These are phyloP conservation scores for Thomomys bottae DNA, from an alignment of 2,113 vertebrate species.

Conservation along the genomic window DNA sequence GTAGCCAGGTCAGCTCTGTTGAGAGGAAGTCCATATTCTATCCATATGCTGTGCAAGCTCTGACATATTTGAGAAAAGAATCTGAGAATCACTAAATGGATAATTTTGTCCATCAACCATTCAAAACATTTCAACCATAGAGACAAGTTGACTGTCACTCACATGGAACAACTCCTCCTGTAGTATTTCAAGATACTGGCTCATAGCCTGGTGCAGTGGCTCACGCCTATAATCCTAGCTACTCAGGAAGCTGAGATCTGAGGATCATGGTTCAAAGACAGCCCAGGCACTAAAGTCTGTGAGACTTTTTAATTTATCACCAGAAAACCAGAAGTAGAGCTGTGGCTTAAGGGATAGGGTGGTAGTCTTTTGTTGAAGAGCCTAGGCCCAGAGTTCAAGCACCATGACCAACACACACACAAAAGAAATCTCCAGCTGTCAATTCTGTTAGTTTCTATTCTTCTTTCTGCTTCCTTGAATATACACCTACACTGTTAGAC, in stretches of 20 bases:
- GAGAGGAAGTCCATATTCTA: background rate
- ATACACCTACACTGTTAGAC: background rate
- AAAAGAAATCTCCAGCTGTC: constrained; percentile 6
- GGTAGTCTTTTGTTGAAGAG: too few species aligned
- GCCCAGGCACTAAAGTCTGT: too few species aligned
- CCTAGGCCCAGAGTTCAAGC: too few species aligned
- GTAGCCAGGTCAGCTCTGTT: background rate
- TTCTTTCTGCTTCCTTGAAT: constrained; percentile 28
- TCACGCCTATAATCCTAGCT: too few species aligned
- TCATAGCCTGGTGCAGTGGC: too few species aligned
- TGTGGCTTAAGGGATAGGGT: too few species aligned
- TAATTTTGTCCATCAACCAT: background rate
- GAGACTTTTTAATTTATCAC: too few species aligned
- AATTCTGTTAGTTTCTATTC: background rate
- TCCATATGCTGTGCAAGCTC: background rate
- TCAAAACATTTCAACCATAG: background rate
- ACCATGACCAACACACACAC: too few species aligned
- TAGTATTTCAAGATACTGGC: background rate
- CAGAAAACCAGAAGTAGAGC: too few species aligned
- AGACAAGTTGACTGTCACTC: background rate
- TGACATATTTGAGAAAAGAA: constrained; percentile 37
- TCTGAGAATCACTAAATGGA: background rate
- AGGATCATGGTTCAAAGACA: too few species aligned
- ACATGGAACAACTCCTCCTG: background rate
- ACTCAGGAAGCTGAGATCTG: too few species aligned